Evolutionary conservation across 2,888 invertebrate species (phyloP).

Genomic region (Diadegma fenestrale): DNA sequence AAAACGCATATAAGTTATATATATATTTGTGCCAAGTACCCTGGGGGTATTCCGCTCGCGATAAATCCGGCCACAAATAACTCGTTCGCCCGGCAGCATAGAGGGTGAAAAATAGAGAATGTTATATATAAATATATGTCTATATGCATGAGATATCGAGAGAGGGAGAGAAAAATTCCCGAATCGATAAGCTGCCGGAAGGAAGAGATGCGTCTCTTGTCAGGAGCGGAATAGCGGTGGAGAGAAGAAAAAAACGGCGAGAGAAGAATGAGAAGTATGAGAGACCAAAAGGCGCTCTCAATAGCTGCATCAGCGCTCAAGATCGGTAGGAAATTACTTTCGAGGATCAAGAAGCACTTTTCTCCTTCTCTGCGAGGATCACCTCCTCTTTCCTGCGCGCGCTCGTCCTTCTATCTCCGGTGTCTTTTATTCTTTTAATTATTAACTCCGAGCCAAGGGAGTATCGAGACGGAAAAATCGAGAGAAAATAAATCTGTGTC

Average conservation of each 20-base stretch:
- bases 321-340: slow-evolving; percentile 68
- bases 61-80: slow-evolving; percentile 69
- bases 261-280: slow-evolving; percentile 47
- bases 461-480: neutral
- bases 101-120: slow-evolving; percentile 48
- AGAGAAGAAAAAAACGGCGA: slow-evolving; percentile 37
- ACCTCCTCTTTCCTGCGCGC: slow-evolving; percentile 13
- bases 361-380: slow-evolving; percentile 6
- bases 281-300: slow-evolving; percentile 40
- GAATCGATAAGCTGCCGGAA: slow-evolving; percentile 74
- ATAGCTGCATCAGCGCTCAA: slow-evolving; percentile 49
- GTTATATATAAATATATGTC: slow-evolving; percentile 20
- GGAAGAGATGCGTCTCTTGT: slow-evolving; percentile 63
- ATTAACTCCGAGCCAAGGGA: slow-evolving; percentile 48
- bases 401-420: slow-evolving; percentile 25
- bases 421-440: slow-evolving; percentile 54
- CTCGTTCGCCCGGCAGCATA: slow-evolving; percentile 65
- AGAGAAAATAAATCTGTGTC: neutral
- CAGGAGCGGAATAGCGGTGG: slow-evolving; percentile 26
- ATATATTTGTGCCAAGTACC: slow-evolving; percentile 44
- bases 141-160: slow-evolving; percentile 8
- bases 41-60: slow-evolving; percentile 62
- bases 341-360: slow-evolving; percentile 68
- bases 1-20: slow-evolving; percentile 23
- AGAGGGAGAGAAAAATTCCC: slow-evolving; percentile 39